Evolutionary conservation across 2,113 vertebrate genomes (phyloP).

Genomic region (Phalacrocorax carbo): DNA sequence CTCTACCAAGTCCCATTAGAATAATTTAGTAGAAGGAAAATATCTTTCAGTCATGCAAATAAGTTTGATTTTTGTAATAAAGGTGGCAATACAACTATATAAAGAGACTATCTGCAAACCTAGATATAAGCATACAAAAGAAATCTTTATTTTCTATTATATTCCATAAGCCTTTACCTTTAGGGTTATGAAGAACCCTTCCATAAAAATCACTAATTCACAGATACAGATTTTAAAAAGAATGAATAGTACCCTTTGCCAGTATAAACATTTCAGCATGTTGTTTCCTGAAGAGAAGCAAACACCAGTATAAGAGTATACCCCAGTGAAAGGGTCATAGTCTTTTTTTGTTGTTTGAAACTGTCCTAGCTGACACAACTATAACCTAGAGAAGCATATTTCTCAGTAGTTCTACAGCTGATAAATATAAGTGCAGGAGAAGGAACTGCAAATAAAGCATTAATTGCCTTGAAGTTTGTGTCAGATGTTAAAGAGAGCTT

Average conservation of each 20-base stretch:
- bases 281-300: not conserved
- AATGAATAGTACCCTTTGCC: not conserved
- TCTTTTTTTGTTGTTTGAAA: not conserved
- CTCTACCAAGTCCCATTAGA: conserved; percentile 14
- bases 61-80: conserved; percentile 12
- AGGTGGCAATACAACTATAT: not conserved
- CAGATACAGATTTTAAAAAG: not conserved
- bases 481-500: not conserved
- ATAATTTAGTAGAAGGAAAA: conserved; percentile 32
- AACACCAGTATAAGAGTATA: not conserved
- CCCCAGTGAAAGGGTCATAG: not conserved
- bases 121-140: not conserved
- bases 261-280: not conserved
- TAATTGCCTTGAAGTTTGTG: not conserved
- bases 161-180: not conserved
- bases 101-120: not conserved
- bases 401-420: not conserved
- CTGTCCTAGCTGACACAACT: not conserved
- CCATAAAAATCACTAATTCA: not conserved
- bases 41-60: conserved; percentile 42
- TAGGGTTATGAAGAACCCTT: not conserved
- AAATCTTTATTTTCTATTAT: conserved; percentile 3
- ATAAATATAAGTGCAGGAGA: not conserved
- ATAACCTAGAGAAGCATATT: not conserved
- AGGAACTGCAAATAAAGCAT: not conserved